Evolutionary conservation across 2,888 invertebrate species (phyloP).

Genomic region (Acheta domesticus): DNA sequence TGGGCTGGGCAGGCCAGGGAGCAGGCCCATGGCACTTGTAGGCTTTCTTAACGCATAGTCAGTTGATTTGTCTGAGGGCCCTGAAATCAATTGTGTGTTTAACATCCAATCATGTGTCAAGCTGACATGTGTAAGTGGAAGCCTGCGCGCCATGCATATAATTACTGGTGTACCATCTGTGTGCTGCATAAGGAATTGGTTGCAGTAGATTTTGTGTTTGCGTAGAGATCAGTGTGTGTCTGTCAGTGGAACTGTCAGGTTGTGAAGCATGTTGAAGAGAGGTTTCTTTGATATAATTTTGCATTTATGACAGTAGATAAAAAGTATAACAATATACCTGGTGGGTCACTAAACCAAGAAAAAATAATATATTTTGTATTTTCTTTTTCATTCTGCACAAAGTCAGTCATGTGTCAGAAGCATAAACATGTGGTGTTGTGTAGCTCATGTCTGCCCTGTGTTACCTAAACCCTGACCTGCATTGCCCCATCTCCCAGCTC

Average conservation of each 20-base stretch:
- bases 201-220: constrained; percentile 7
- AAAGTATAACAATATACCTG: not conserved
- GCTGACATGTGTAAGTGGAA: not conserved
- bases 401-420: not conserved
- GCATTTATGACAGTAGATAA: constrained; percentile 5
- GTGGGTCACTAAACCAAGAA: not conserved
- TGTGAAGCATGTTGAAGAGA: not conserved
- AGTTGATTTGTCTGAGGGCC: not conserved
- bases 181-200: not conserved
- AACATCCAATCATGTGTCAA: not conserved
- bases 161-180: not conserved
- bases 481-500: not conserved
- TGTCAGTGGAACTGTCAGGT: constrained; percentile 10
- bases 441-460: not conserved
- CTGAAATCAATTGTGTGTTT: not conserved
- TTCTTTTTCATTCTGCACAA: constrained; percentile 9
- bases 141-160: not conserved
- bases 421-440: not conserved
- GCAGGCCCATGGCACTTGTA: not conserved
- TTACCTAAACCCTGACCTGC: not conserved
- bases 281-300: not conserved
- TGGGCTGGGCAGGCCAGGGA: not conserved
- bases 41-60: not conserved
- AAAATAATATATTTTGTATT: constrained; percentile 4
- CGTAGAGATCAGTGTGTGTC: not conserved